Percentiles rank a stretch among this genome's conserved stretches.
These are phyloP conservation scores for Pangasianodon hypophthalmus DNA, from an alignment of 2,113 vertebrate genomes.

Conservation along the genomic window DNA sequence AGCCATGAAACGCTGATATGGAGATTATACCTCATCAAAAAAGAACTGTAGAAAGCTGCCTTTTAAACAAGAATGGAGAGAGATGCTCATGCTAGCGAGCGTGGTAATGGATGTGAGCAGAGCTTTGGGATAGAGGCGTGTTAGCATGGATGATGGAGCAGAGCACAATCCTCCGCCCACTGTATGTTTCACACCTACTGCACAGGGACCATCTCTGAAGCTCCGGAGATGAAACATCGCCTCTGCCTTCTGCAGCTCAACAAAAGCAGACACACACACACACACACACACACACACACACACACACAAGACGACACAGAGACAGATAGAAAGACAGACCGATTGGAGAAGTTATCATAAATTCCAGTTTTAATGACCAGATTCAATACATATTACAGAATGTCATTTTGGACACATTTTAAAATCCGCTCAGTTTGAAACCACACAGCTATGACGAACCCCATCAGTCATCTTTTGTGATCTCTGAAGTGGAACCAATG, in stretches of 20 bases:
- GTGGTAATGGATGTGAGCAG: slow-evolving; percentile 19
- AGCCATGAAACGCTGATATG: slow-evolving; percentile 18
- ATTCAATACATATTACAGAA: slow-evolving; percentile 4
- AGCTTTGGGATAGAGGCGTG: slow-evolving; percentile 26
- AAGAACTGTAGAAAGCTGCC: not conserved
- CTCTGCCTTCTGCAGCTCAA: slow-evolving; percentile 18
- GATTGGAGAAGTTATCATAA: not conserved
- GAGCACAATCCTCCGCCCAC: slow-evolving; percentile 18
- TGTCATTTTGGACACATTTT: slow-evolving; percentile 23
- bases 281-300: not conserved
- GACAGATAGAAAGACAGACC: not conserved
- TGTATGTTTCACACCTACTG: slow-evolving; percentile 32
- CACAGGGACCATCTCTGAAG: slow-evolving; percentile 22
- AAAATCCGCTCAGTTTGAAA: slow-evolving; percentile 56
- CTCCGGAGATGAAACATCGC: slow-evolving; percentile 21
- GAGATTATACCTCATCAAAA: slow-evolving; percentile 5
- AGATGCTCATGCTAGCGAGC: not conserved
- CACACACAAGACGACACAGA: not conserved
- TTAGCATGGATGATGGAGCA: slow-evolving; percentile 29
- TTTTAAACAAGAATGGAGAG: not conserved
- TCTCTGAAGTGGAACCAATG: slow-evolving; percentile 52
- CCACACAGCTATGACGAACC: slow-evolving; percentile 31
- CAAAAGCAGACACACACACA: not conserved
- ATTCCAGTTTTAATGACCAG: slow-evolving; percentile 32
- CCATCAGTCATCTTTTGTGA: slow-evolving; percentile 48